phyloP scores from a whole-genome alignment of 2,797 vertebrate species.

The Euphonia xanthogaster region DNA sequence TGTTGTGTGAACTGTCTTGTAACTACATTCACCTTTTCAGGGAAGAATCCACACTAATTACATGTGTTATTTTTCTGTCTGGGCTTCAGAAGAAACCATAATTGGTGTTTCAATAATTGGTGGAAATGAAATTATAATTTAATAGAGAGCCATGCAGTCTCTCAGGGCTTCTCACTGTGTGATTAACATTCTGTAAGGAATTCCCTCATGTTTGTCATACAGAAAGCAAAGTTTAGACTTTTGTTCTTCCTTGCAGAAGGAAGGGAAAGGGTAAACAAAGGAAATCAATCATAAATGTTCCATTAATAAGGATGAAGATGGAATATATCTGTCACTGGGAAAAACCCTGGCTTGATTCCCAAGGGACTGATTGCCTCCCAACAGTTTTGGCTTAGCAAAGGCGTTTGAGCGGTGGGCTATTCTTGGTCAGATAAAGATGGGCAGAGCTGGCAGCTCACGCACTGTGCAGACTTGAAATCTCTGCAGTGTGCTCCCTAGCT shows the following conservation, averaged over 20 bases:
- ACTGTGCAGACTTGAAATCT: background rate
- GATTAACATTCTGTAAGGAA: background rate
- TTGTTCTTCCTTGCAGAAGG: background rate
- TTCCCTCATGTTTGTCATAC: background rate
- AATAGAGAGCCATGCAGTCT: background rate
- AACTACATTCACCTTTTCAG: background rate
- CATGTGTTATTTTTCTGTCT: background rate
- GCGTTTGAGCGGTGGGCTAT: background rate
- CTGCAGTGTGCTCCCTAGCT: background rate
- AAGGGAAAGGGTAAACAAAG: conserved; percentile 14
- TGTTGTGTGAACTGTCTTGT: background rate
- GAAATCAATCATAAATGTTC: conserved; percentile 17
- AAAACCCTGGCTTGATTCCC: conserved; percentile 15
- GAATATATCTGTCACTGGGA: conserved; percentile 25
- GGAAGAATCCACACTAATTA: background rate
- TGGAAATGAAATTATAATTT: background rate
- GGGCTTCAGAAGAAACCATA: background rate
- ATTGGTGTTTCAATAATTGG: background rate
- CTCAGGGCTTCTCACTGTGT: background rate
- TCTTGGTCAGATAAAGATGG: conserved; percentile 39
- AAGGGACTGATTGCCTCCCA: background rate
- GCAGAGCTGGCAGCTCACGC: background rate
- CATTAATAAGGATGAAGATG: conserved; percentile 5
- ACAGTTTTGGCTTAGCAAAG: conserved; percentile 16
- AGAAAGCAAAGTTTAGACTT: conserved; percentile 11